Base-by-base conservation (phyloP, 2,797 vertebrate genomes). In the Sorex maritimensis region DNA sequence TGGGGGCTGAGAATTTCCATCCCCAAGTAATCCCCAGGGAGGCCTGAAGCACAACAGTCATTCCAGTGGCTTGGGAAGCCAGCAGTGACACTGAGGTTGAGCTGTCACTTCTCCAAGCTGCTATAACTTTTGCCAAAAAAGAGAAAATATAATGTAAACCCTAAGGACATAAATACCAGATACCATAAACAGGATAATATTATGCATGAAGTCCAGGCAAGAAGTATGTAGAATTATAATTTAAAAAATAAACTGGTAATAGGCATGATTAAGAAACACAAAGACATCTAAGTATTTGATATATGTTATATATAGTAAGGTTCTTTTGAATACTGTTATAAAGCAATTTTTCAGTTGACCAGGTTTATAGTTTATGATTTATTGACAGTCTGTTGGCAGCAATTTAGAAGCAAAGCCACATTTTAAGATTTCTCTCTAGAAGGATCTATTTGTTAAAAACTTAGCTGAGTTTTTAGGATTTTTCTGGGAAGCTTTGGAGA, bases 1-100 rank as follows among this genome's bases (percentile, higher is more conserved):
- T 71, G 68, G 86, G 58, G 74, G 81, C 81, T 92, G 95, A 96
- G 82, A 94, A 91, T 91, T 95, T 96, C 67, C 86, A 95, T 55
- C n/a, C 75, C 63, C 81, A 61, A 95, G 78, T 28, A 90, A 75
- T 77, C 71, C 93, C 91, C 14, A 38, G 71, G 24, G 90, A 95
- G 73, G 71, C 49, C 91, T 4, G 4, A 26, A 41, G 34, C 88
- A 58, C 58, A 74, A 6, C 81, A 92, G 83, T 82, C 69, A 90
- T 81, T 38, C 81, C 95, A 87, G 85, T 17, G 71, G 88, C 95
- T 91, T 93, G 86, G 67, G 74, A 97, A 92, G 85, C 81, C 88
- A 96, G 73, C 46, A 83, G 4, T 19, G 94, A 94, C 74, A 83
- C 71, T 15, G 17, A 75, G 68, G 90, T 65, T 23, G 79, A 81